These are phyloP conservation scores for Standfussiana lucernea DNA, from an alignment of 2,888 invertebrate genomes.

Conservation along the genomic window DNA sequence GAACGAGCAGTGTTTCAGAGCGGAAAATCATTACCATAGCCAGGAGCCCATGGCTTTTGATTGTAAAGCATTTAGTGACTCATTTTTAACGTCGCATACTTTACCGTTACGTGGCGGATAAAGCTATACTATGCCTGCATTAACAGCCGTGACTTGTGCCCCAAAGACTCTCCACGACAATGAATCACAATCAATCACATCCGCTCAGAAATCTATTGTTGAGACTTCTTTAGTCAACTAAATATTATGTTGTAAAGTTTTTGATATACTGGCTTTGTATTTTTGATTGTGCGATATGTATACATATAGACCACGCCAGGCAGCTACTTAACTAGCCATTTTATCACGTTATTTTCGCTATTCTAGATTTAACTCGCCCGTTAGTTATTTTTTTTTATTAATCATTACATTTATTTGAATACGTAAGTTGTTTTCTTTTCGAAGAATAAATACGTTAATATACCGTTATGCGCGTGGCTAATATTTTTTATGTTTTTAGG, in stretches of 20 bases:
- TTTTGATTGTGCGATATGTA: not conserved
- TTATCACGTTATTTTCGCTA: not conserved
- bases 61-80: slow-evolving; percentile 75
- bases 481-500: not conserved
- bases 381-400: not conserved
- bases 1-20: slow-evolving; percentile 75
- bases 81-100: slow-evolving; percentile 70
- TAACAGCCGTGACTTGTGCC: slow-evolving; percentile 31
- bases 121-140: slow-evolving; percentile 53
- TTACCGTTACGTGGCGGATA: slow-evolving; percentile 78
- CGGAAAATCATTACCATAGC: slow-evolving; percentile 83
- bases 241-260: slow-evolving; percentile 15
- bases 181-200: slow-evolving; percentile 49
- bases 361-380: not conserved
- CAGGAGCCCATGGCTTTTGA: slow-evolving; percentile 75
- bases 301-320: not conserved
- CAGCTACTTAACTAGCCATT: not conserved
- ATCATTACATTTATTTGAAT: not conserved
- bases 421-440: not conserved
- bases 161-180: slow-evolving; percentile 39
- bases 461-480: not conserved
- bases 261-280: slow-evolving; percentile 12
- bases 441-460: not conserved
- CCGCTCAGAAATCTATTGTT: slow-evolving; percentile 49
- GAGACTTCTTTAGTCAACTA: slow-evolving; percentile 10